A percentile compares a stretch with the other conserved stretches of the same genome.
Conservation (phyloP, 2,113 vertebrate species). For the Piprites chloris region DNA sequence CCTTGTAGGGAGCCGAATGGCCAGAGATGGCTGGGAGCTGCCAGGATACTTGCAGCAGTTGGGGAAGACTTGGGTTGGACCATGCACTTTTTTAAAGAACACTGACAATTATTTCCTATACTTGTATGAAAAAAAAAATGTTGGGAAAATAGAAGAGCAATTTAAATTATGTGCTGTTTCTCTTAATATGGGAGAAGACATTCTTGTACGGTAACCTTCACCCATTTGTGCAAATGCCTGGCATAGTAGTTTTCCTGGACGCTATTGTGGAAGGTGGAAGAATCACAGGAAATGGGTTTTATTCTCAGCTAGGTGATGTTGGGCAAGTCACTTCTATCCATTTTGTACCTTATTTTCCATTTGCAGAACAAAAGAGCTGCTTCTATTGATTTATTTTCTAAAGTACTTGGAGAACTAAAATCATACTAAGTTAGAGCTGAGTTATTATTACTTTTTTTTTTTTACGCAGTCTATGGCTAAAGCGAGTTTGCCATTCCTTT, state of each 20-base stretch:
- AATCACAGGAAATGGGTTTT: background rate
- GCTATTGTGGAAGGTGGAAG: background rate
- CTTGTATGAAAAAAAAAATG: background rate
- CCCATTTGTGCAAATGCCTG: background rate
- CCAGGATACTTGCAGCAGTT: background rate
- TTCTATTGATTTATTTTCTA: background rate
- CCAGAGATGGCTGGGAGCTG: background rate
- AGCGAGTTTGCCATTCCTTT: background rate
- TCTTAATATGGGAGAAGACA: background rate
- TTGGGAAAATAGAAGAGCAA: background rate
- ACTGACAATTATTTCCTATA: background rate
- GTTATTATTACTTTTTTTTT: background rate
- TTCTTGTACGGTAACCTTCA: background rate
- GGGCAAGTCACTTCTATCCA: background rate
- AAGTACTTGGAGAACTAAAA: background rate
- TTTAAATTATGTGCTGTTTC: background rate
- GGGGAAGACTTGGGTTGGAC: background rate
- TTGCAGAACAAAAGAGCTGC: background rate
- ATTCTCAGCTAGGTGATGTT: background rate
- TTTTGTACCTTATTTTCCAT: background rate
- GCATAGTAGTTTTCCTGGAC: background rate
- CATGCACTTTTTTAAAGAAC: background rate
- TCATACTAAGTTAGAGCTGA: background rate
- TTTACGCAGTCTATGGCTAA: background rate
- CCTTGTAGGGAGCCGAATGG: accelerated